Evolutionary conservation across 2,888 invertebrate genomes (phyloP).

Genomic region (Lasius fuliginosus): DNA sequence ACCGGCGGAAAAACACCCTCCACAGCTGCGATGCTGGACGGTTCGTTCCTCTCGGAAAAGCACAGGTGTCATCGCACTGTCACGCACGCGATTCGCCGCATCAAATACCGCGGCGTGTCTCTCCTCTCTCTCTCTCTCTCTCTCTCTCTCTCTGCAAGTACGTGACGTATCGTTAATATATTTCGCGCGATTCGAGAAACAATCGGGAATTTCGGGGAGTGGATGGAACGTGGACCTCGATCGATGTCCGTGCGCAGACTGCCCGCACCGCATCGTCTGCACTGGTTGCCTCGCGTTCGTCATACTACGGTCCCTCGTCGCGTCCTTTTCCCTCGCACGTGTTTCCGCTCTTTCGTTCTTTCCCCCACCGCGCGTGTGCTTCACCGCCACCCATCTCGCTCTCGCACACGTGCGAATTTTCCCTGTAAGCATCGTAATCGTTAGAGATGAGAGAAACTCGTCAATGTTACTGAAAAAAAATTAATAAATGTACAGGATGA

Average conservation of each 20-base stretch:
- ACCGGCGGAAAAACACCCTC: conserved; percentile 40
- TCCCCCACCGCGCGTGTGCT: conserved; percentile 52
- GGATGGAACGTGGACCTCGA: conserved; percentile 79
- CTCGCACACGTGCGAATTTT: conserved; percentile 32
- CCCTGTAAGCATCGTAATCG: neutral
- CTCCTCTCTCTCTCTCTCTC: conserved; percentile 1
- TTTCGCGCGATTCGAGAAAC: conserved; percentile 62
- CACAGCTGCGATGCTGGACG: conserved; percentile 35
- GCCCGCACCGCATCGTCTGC: conserved; percentile 71
- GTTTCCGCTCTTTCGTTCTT: conserved; percentile 63
- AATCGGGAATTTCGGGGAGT: conserved; percentile 71
- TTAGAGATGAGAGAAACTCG: neutral
- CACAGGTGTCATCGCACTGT: conserved; percentile 73
- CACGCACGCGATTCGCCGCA: conserved; percentile 60
- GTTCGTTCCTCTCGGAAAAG: conserved; percentile 58
- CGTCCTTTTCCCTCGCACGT: conserved; percentile 62
- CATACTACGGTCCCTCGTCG: conserved; percentile 70
- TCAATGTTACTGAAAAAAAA: neutral
- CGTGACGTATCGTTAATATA: conserved; percentile 48
- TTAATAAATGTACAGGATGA: neutral
- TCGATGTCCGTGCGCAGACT: conserved; percentile 84
- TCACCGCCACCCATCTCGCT: conserved; percentile 52
- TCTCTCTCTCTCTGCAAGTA: neutral
- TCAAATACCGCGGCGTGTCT: conserved; percentile 21
- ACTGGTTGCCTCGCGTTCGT: conserved; percentile 74